phyloP scores from a whole-genome alignment of 2,113 vertebrate genomes.

The Muntiacus reevesi region DNA sequence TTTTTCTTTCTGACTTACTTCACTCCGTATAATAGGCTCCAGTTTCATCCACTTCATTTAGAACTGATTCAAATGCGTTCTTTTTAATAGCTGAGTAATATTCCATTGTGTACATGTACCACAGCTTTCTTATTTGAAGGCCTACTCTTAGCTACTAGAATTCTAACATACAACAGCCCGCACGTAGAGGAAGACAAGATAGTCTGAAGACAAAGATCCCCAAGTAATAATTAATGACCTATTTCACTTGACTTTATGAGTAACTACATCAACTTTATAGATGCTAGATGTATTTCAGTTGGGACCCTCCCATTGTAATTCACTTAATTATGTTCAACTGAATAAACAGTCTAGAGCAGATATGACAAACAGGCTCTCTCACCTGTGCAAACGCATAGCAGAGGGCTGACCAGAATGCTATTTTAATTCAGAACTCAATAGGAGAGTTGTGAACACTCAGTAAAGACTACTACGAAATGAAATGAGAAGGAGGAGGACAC shows the following conservation, averaged over 20 bases:
- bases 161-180: neutral
- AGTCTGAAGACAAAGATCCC: neutral
- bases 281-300: neutral
- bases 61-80: neutral
- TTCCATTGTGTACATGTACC: neutral
- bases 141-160: neutral
- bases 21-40: neutral
- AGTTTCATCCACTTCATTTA: neutral
- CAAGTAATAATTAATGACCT: conserved; percentile 5
- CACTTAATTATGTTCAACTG: neutral
- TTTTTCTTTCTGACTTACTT: neutral
- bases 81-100: neutral
- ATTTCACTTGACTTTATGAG: conserved; percentile 1
- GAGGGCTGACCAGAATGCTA: neutral
- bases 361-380: neutral
- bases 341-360: neutral
- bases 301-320: neutral
- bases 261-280: neutral
- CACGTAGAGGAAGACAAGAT: neutral
- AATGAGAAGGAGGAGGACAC: neutral
- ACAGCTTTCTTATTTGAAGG: neutral
- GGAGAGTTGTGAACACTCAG: neutral
- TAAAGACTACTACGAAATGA: neutral
- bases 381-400: neutral
- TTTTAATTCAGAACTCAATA: conserved; percentile 13